These are phyloP conservation scores for Elymnias hypermnestra DNA, from an alignment of 1,140 invertebrate genomes.

Conservation along the genomic window DNA sequence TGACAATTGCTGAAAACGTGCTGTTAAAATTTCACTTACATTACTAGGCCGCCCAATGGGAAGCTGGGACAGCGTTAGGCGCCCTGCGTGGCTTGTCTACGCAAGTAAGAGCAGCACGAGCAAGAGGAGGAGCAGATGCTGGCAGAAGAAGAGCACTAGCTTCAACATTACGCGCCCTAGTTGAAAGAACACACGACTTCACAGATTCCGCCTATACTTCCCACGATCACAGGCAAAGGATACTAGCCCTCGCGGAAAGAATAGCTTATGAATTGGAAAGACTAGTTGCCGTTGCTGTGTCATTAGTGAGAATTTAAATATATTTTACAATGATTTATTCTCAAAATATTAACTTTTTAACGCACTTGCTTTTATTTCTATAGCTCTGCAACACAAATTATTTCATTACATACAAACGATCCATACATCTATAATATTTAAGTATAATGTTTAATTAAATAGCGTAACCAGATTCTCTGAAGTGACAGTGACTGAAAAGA, in stretches of 20 bases:
- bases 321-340: conserved; percentile 9
- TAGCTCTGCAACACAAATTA: no score
- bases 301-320: conserved; percentile 80
- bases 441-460: no score
- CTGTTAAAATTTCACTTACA: not conserved
- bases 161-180: conserved; percentile 90
- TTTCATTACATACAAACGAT: no score
- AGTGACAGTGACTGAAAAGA: no score
- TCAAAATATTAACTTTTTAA: no score
- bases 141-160: conserved; percentile 85
- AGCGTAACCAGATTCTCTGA: no score
- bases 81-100: conserved; percentile 67
- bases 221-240: conserved; percentile 97
- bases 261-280: conserved; percentile 91
- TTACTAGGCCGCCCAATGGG: conserved; percentile 60
- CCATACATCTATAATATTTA: no score
- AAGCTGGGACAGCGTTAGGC: conserved; percentile 66
- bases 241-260: conserved; percentile 92
- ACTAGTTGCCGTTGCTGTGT: conserved; percentile 88
- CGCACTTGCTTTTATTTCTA: no score
- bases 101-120: conserved; percentile 54
- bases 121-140: conserved; percentile 75
- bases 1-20: no score
- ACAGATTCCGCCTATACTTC: conserved; percentile 99
- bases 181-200: conserved; percentile 98